These are phyloP conservation scores for Yponomeuta evonymella DNA, from an alignment of 2,888 invertebrate species.

Conservation along the genomic window DNA sequence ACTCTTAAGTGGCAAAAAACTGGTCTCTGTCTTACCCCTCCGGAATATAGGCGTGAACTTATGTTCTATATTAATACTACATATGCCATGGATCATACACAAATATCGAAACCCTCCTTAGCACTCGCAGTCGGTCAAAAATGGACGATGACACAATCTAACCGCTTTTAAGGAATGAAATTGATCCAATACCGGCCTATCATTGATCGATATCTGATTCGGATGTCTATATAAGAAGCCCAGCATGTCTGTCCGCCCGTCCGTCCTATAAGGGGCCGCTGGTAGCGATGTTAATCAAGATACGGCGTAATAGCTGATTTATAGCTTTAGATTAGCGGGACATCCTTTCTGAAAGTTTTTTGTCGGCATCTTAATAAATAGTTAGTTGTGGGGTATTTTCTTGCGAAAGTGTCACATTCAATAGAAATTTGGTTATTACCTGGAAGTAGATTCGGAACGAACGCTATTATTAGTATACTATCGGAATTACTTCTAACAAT, in stretches of 20 bases:
- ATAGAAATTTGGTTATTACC: too few species aligned
- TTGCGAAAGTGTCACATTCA: not conserved
- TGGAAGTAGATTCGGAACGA: too few species aligned
- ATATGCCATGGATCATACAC: too few species aligned
- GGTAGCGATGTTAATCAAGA: not conserved
- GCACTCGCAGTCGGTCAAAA: not conserved
- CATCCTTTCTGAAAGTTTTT: not conserved
- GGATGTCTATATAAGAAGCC: slow-evolving; percentile 4
- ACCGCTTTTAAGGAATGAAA: not conserved
- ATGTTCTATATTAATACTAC: too few species aligned
- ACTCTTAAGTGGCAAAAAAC: too few species aligned
- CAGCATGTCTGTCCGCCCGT: slow-evolving; percentile 11
- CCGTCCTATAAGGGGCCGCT: slow-evolving; percentile 3
- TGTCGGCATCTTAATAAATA: not conserved
- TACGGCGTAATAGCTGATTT: not conserved
- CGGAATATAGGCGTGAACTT: too few species aligned
- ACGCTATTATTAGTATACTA: too few species aligned
- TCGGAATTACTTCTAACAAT: too few species aligned
- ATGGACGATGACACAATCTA: not conserved
- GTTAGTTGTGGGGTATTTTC: not conserved
- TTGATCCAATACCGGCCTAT: not conserved
- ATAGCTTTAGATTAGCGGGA: not conserved
- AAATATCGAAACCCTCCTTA: too few species aligned
- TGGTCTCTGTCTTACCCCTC: too few species aligned
- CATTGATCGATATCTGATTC: not conserved